Conservation (phyloP, 1,140 invertebrate species). For the Mamestra configurata region DNA sequence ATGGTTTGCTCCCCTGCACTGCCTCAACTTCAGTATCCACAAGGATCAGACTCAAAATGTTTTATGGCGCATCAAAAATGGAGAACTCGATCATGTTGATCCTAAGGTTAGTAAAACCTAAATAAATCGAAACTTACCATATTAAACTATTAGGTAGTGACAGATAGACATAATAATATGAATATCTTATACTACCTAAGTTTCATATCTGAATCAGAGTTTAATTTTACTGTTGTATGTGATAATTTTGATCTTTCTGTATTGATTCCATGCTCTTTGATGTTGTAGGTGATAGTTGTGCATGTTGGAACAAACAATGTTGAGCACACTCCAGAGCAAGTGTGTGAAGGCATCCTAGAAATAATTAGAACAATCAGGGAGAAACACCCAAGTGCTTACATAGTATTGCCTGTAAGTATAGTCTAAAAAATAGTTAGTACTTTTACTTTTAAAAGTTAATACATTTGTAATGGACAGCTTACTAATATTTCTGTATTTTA, state of each 20-base stretch:
- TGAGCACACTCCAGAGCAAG: conserved; percentile 92
- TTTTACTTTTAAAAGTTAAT: background rate
- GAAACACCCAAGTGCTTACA: conserved; percentile 93
- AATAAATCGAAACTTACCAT: too few relatives aligned
- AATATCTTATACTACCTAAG: too few relatives aligned
- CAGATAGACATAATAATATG: too few relatives aligned
- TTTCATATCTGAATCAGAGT: too few relatives aligned
- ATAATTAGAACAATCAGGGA: conserved; percentile 92
- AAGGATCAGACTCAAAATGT: conserved; percentile 96
- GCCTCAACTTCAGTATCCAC: conserved; percentile 96
- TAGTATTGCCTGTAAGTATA: conserved; percentile 94
- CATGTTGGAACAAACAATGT: conserved; percentile 96
- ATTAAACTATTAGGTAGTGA: too few relatives aligned
- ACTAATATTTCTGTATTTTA: background rate
- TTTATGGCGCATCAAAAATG: conserved; percentile 96
- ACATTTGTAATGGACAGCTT: conserved; percentile 50
- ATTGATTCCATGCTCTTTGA: conserved; percentile 41
- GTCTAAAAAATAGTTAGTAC: too few relatives aligned
- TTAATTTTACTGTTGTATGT: background rate
- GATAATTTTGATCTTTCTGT: conserved; percentile 34
- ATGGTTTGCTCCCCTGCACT: conserved; percentile 95
- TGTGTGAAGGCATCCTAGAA: conserved; percentile 93
- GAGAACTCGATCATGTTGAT: conserved; percentile 95
- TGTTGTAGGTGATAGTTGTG: conserved; percentile 93
- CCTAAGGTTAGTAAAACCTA: conserved; percentile 91